A percentile compares a stretch with the other conserved stretches of the same genome.
Evolutionary conservation across 1,140 invertebrate genomes (phyloP).

Genomic region (Scaptomyza hsui): DNA sequence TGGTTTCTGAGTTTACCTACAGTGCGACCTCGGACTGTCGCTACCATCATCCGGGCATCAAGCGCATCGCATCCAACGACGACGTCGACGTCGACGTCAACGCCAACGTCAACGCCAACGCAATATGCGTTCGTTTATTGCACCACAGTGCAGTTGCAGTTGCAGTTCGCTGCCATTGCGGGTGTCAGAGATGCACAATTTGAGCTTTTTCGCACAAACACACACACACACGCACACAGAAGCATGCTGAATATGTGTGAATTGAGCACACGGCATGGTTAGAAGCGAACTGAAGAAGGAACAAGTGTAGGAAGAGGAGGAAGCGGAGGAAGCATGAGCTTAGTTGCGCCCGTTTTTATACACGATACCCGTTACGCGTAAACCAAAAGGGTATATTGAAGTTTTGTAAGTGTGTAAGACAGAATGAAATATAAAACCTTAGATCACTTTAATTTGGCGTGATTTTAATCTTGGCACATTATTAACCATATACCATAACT

Average conservation of each 20-base stretch:
- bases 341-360: constrained; percentile 42
- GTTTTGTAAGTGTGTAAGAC: too few species aligned
- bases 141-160: constrained; percentile 71
- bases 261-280: constrained; percentile 57
- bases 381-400: background rate
- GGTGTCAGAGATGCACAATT: constrained; percentile 64
- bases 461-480: too few species aligned
- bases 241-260: constrained; percentile 39
- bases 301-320: constrained; percentile 38
- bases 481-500: too few species aligned
- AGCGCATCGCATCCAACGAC: constrained; percentile 39
- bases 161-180: constrained; percentile 65
- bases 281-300: constrained; percentile 35
- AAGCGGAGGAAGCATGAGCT: constrained; percentile 15
- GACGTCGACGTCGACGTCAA: constrained; percentile 27
- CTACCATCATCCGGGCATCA: constrained; percentile 50
- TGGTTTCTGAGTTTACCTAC: constrained; percentile 41
- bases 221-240: constrained; percentile 17
- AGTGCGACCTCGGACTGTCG: constrained; percentile 52
- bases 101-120: constrained; percentile 58
- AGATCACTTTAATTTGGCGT: too few species aligned
- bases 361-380: background rate
- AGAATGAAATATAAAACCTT: too few species aligned
- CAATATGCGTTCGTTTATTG: constrained; percentile 81
- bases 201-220: constrained; percentile 44